Evolutionary conservation across 1,140 invertebrate species (phyloP).

Genomic region (Drosophila ogumai): DNA sequence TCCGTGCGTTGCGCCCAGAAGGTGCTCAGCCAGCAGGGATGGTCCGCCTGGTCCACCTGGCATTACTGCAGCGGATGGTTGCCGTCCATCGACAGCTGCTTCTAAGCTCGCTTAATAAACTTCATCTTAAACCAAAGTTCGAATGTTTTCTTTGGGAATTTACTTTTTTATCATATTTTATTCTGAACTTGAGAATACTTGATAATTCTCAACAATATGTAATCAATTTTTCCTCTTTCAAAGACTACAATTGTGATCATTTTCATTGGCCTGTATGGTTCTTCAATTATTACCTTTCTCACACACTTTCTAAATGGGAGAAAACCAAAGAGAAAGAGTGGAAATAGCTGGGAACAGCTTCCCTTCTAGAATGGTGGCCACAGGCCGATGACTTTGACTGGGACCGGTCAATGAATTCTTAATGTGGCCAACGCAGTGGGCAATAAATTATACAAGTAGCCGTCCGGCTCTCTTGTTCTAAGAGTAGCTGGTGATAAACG

Average conservation of each 20-base stretch:
- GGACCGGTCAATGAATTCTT: slow-evolving; percentile 80
- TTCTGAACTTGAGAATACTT: too few relatives aligned
- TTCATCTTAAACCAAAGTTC: neutral
- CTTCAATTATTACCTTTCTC: slow-evolving; percentile 26
- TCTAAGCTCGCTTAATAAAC: slow-evolving; percentile 38
- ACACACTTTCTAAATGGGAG: slow-evolving; percentile 57
- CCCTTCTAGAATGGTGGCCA: slow-evolving; percentile 55
- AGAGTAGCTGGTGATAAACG: slow-evolving; percentile 53
- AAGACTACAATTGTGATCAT: slow-evolving; percentile 1
- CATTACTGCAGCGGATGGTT: slow-evolving; percentile 55
- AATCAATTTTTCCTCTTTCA: neutral
- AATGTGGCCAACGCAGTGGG: slow-evolving; percentile 65
- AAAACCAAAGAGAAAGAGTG: slow-evolving; percentile 38
- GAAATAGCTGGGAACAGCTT: slow-evolving; percentile 33
- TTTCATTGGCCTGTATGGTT: slow-evolving; percentile 18
- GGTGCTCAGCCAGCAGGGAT: slow-evolving; percentile 68
- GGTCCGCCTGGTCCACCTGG: slow-evolving; percentile 73
- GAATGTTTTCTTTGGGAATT: neutral
- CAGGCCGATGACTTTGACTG: slow-evolving; percentile 74
- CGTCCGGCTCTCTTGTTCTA: slow-evolving; percentile 29
- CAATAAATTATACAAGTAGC: slow-evolving; percentile 77
- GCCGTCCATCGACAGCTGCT: slow-evolving; percentile 62
- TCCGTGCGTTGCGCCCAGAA: slow-evolving; percentile 73
- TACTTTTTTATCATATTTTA: neutral
- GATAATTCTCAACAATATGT: too few relatives aligned